Evolutionary conservation across 2,888 invertebrate genomes (phyloP), one percentile per base, ranked within the genome.

Genomic region (Cancer borealis): DNA sequence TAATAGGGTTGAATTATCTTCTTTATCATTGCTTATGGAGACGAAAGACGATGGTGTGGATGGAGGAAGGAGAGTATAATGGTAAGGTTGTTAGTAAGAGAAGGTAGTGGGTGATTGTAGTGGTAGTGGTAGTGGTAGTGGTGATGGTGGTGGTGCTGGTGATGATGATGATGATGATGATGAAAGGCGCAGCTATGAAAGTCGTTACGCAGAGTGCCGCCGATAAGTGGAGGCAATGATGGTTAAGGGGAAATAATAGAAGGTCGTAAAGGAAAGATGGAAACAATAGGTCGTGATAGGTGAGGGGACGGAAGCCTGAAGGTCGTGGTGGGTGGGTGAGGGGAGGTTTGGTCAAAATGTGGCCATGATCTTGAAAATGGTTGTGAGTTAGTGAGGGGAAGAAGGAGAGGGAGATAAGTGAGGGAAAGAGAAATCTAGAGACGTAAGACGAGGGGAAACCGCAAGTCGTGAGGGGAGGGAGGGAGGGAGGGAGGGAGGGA

Each of bases 211-310:
- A 47, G 66, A 66, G 66, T 54, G 54, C 6, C n/a, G 2, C 2
- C 66, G 17, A 1, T 84, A 14, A 84, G 84, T 92, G 87, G 92
- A 92, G 84, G 92, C 92, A 92, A 92, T 92, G 79, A 26, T 47
- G 84, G 49, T 14, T 84, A 21, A 17, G 66, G 17, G 66, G 66
- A 14, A 66, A 3, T 17, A 17, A 54, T 3, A 54, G 54, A 54
- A 5, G 66, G 66, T 66, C 66, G 3, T 66, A 30, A 66, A 21
- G n/a, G 66, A 66, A 21, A 66, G 66, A 66, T 66, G n/a, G 66
- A n/a, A 21, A 66, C 21, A 21, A 66, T n/a, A 84, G 87, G 87
- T 2, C 26, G 17, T 49, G n/a, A 46, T 21, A 46, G 84, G 54
- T 45, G 89, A 89, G 89, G 89, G 39, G 90, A 54, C 39, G 49